A percentile compares a stretch with the other conserved stretches of the same genome.
Conservation (phyloP, 2,888 invertebrate genomes). For the Tinea pellionella region DNA sequence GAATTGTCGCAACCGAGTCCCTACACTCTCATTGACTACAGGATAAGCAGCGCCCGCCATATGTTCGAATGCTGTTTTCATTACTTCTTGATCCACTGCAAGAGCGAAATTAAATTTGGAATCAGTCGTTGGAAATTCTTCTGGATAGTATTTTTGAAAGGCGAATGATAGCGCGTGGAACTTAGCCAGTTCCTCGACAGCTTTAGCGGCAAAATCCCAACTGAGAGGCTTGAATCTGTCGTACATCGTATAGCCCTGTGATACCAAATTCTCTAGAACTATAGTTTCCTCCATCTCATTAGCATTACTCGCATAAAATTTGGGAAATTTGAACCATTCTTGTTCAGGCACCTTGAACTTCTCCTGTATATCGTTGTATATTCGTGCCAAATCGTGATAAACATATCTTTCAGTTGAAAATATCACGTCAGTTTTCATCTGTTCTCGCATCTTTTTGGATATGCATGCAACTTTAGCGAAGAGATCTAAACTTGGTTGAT, state of each 20-base stretch:
- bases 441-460: conserved; percentile 27
- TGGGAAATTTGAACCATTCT: conserved; percentile 17
- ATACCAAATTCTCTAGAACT: conserved; percentile 38
- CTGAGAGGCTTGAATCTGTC: conserved; percentile 35
- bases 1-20: not conserved
- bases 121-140: not conserved
- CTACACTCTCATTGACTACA: not conserved
- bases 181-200: conserved; percentile 37
- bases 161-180: conserved; percentile 45
- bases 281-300: conserved; percentile 31
- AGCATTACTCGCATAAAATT: conserved; percentile 22
- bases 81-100: not conserved
- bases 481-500: conserved; percentile 22
- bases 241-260: conserved; percentile 30
- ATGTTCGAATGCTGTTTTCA: not conserved
- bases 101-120: not conserved
- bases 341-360: conserved; percentile 16
- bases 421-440: conserved; percentile 19
- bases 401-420: conserved; percentile 13
- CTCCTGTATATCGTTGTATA: conserved; percentile 16
- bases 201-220: conserved; percentile 36
- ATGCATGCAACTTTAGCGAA: conserved; percentile 39
- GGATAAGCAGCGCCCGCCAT: conserved; percentile 15
- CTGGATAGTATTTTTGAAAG: conserved; percentile 18
- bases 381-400: conserved; percentile 11